Conservation (phyloP, 2,888 invertebrate species). For the Muscina levida region DNA sequence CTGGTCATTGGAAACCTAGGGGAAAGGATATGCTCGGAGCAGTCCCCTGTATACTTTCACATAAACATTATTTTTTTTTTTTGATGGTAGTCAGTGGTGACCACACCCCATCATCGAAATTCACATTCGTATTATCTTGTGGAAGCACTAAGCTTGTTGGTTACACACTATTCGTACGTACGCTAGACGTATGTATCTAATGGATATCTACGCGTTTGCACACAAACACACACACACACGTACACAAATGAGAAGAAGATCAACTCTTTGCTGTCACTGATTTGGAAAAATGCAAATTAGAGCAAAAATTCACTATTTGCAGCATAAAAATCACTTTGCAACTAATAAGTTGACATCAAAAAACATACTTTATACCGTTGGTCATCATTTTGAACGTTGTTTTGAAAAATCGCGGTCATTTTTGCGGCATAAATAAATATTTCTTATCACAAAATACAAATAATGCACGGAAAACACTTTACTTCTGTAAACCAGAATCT, state of each 20-base stretch:
- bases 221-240: background rate
- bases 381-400: constrained; percentile 20
- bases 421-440: constrained; percentile 34
- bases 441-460: constrained; percentile 21
- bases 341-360: background rate
- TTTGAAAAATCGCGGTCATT: constrained; percentile 40
- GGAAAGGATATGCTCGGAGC: no score
- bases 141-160: background rate
- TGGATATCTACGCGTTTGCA: constrained; percentile 19
- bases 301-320: background rate
- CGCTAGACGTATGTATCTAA: constrained; percentile 19
- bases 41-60: no score
- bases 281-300: constrained; percentile 12
- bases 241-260: constrained; percentile 20
- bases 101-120: constrained; percentile 31
- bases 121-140: constrained; percentile 15
- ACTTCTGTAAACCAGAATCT: background rate
- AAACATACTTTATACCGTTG: constrained; percentile 28
- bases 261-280: constrained; percentile 6
- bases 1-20: no score
- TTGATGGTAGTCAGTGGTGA: background rate
- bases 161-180: constrained; percentile 14
- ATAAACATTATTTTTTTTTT: no score
- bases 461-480: constrained; percentile 15
- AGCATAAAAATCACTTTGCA: background rate